Conservation (phyloP, 2,797 vertebrate species). For the Gymnocypris eckloni region DNA sequence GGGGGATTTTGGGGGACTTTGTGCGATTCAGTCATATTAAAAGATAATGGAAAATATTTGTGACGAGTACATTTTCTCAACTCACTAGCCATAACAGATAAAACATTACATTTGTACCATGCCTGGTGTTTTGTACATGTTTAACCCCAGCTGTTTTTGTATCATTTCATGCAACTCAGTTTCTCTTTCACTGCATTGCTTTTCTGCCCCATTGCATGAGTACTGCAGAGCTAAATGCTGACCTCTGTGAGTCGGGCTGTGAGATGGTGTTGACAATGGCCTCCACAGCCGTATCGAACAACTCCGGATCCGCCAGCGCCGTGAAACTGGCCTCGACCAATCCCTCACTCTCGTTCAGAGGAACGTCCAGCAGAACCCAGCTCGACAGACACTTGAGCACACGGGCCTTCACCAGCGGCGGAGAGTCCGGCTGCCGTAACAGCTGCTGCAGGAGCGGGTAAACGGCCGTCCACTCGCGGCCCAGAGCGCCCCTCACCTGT, state of each 20-base stretch:
- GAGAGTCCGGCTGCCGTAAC: slow-evolving; percentile 90
- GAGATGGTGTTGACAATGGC: slow-evolving; percentile 98
- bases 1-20: too few species aligned
- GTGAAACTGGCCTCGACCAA: slow-evolving; percentile 93
- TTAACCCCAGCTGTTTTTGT: neutral
- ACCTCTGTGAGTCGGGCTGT: slow-evolving; percentile 98
- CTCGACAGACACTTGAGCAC: slow-evolving; percentile 98
- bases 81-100: neutral
- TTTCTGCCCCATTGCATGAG: neutral
- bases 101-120: neutral
- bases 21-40: neutral
- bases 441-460: slow-evolving; percentile 96
- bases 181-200: neutral
- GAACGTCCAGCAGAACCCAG: slow-evolving; percentile 96
- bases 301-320: slow-evolving; percentile 92
- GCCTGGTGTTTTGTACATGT: neutral
- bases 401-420: slow-evolving; percentile 92
- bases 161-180: neutral
- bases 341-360: slow-evolving; percentile 91
- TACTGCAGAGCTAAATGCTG: neutral
- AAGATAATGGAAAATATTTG: neutral
- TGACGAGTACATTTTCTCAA: neutral
- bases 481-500: slow-evolving; percentile 92
- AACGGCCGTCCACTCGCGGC: slow-evolving; percentile 90
- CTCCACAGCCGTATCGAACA: slow-evolving; percentile 96